Conservation (phyloP, 1,140 invertebrate genomes). For the Diprion similis region DNA sequence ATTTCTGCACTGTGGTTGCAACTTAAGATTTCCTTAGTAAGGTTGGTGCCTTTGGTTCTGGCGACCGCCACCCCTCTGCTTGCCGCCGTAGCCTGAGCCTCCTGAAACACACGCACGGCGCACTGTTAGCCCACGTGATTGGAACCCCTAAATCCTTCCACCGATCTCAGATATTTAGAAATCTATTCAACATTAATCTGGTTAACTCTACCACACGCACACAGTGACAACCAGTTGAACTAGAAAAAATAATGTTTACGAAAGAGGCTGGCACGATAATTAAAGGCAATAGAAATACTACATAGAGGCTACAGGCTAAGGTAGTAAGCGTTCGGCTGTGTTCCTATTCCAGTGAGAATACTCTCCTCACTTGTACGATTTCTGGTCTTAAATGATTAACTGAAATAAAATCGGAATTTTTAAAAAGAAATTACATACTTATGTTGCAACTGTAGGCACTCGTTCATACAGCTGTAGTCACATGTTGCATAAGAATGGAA, state of each 20-base stretch:
- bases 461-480: not conserved
- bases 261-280: constrained; percentile 24
- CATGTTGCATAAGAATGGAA: no score
- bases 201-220: constrained; percentile 42
- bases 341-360: constrained; percentile 39
- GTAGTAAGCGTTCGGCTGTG: constrained; percentile 57
- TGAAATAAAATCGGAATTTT: not conserved
- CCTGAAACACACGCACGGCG: constrained; percentile 61
- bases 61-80: constrained; percentile 69
- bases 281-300: constrained; percentile 46
- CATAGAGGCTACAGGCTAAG: constrained; percentile 62
- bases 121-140: constrained; percentile 69
- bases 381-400: not conserved
- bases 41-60: constrained; percentile 80
- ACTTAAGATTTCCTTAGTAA: constrained; percentile 67
- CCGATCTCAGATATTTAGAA: constrained; percentile 14
- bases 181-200: constrained; percentile 18
- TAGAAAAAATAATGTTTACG: constrained; percentile 20
- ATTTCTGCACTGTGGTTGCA: constrained; percentile 54
- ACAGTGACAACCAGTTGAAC: constrained; percentile 24
- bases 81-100: constrained; percentile 67
- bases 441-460: not conserved
- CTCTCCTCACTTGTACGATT: not conserved
- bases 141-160: constrained; percentile 62
- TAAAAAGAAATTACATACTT: not conserved